These are phyloP conservation scores for Decapterus maruadsi DNA, from an alignment of 2,797 vertebrate genomes.

Conservation along the genomic window DNA sequence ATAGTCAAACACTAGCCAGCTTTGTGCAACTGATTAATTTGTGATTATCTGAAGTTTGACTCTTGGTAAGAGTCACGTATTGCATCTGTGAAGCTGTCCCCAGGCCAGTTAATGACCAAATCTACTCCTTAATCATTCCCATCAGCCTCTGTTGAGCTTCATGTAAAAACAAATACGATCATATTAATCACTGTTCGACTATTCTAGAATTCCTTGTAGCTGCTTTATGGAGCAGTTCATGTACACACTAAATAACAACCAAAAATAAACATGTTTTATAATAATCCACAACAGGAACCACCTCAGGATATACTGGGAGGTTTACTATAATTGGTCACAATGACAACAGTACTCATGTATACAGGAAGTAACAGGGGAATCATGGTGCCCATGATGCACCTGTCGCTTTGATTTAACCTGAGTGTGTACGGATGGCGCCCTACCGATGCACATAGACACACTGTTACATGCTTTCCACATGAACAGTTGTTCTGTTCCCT, in stretches of 20 bases:
- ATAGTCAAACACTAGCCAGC: not conserved
- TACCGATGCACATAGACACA: slow-evolving; percentile 33
- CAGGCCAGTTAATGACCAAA: not conserved
- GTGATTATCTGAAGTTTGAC: too few species aligned
- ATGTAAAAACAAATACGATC: too few species aligned
- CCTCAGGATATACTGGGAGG: slow-evolving; percentile 1
- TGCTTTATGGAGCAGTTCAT: not conserved
- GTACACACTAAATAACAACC: not conserved
- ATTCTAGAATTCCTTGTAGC: not conserved
- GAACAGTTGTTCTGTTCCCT: slow-evolving; percentile 59
- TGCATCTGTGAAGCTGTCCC: not conserved
- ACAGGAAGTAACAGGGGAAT: slow-evolving; percentile 22
- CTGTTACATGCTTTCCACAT: slow-evolving; percentile 12
- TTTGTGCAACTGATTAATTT: not conserved
- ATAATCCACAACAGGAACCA: slow-evolving; percentile 1
- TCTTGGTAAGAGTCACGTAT: not conserved
- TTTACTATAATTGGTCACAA: slow-evolving; percentile 21
- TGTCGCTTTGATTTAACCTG: slow-evolving; percentile 53
- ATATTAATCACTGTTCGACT: not conserved
- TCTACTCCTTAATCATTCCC: not conserved
- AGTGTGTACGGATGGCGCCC: slow-evolving; percentile 18
- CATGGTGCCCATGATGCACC: slow-evolving; percentile 36
- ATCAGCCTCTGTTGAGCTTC: not conserved
- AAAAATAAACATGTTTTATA: not conserved
- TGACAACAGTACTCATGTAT: slow-evolving; percentile 9